phyloP scores from a whole-genome alignment of 2,113 vertebrate genomes.

The Xiphophorus maculatus region DNA sequence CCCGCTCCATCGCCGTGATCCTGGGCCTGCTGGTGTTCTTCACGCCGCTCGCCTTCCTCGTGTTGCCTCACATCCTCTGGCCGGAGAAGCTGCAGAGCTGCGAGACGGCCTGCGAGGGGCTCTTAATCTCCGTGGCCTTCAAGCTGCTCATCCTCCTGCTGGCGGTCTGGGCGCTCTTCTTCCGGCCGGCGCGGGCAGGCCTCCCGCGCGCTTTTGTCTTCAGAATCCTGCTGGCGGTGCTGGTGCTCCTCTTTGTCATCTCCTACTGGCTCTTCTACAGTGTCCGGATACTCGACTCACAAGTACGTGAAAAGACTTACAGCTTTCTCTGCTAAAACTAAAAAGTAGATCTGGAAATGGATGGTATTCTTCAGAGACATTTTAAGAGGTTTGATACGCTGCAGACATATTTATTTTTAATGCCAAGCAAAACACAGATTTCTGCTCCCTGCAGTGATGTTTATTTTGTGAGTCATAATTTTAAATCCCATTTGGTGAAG shows the following conservation, averaged over 20 bases:
- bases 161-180: constrained; percentile 94
- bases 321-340: not conserved
- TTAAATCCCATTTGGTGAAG: constrained; percentile 31
- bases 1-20: constrained; percentile 82
- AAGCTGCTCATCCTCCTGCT: constrained; percentile 94
- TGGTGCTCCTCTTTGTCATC: constrained; percentile 90
- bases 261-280: constrained; percentile 98
- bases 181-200: constrained; percentile 85
- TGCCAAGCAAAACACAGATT: constrained; percentile 41
- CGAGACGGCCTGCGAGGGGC: constrained; percentile 92
- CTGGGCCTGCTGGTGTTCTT: constrained; percentile 91
- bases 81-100: constrained; percentile 88
- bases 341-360: not conserved
- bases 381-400: constrained; percentile 2
- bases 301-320: constrained; percentile 50
- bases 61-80: constrained; percentile 92
- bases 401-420: constrained; percentile 40
- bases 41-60: constrained; percentile 93
- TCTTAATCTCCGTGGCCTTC: constrained; percentile 95
- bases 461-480: constrained; percentile 41
- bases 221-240: constrained; percentile 87
- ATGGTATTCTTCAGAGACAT: not conserved
- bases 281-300: constrained; percentile 90
- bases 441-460: constrained; percentile 26
- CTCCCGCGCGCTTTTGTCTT: constrained; percentile 90